phyloP scores from a whole-genome alignment of 2,113 vertebrate species.

The Puffinus mauretanicus region DNA sequence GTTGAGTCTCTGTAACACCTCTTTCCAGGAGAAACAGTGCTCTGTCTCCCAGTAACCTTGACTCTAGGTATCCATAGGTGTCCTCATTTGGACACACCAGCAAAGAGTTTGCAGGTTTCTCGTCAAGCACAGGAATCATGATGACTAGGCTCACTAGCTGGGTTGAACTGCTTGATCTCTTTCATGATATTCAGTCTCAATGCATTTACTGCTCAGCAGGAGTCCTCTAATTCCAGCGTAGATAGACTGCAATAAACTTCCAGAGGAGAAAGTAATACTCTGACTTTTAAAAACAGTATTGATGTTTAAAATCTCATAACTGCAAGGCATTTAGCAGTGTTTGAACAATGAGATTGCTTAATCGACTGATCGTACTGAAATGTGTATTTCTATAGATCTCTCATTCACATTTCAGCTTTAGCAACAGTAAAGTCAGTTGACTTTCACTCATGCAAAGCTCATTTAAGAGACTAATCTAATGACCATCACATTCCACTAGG shows the following conservation, averaged over 20 bases:
- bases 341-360: conserved; percentile 66
- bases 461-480: conserved; percentile 1
- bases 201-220: conserved; percentile 48
- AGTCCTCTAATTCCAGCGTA: conserved; percentile 24
- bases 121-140: background rate
- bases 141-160: background rate
- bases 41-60: background rate
- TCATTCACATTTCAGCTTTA: conserved; percentile 8
- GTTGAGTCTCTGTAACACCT: background rate
- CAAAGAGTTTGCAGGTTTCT: background rate
- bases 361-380: conserved; percentile 42
- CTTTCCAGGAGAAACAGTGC: background rate
- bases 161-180: conserved; percentile 20
- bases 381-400: conserved; percentile 19
- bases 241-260: conserved; percentile 39
- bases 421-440: background rate
- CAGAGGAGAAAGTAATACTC: conserved; percentile 62
- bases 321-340: conserved; percentile 59
- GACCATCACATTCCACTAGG: background rate
- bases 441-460: background rate
- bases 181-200: conserved; percentile 9
- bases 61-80: background rate
- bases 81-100: background rate
- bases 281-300: conserved; percentile 67
- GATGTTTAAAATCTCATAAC: conserved; percentile 73